A percentile compares a stretch with the other conserved stretches of the same genome.
phyloP scores from a whole-genome alignment of 1,140 invertebrate genomes.

The Spodoptera frugiperda region DNA sequence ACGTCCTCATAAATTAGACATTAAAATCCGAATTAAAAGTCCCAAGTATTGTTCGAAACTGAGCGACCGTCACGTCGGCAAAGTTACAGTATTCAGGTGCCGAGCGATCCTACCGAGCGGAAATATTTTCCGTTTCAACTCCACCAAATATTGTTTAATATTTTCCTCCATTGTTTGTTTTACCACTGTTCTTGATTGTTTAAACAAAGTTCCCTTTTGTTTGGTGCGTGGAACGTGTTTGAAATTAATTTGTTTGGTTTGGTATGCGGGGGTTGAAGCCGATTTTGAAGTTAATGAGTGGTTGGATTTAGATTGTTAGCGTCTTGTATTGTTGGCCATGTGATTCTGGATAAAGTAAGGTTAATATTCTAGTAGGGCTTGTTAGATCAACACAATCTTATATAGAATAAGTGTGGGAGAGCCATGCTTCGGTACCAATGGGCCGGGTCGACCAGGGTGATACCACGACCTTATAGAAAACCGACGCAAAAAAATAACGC shows the following conservation, averaged over 20 bases:
- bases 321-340: too few species aligned
- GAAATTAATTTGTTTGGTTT: slow-evolving; percentile 11
- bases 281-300: neutral
- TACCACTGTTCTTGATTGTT: slow-evolving; percentile 24
- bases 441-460: too few species aligned
- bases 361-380: too few species aligned
- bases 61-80: slow-evolving; percentile 4
- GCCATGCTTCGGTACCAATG: too few species aligned
- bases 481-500: too few species aligned
- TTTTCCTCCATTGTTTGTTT: slow-evolving; percentile 11
- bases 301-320: neutral
- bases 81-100: slow-evolving; percentile 22
- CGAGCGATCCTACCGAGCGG: neutral
- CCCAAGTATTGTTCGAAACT: slow-evolving; percentile 16
- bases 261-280: neutral
- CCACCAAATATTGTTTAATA: slow-evolving; percentile 17
- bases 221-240: neutral
- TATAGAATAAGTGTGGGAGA: too few species aligned
- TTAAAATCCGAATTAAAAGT: slow-evolving; percentile 27
- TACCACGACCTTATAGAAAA: too few species aligned
- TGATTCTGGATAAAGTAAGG: too few species aligned
- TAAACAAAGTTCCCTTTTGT: slow-evolving; percentile 16
- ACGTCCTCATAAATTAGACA: neutral
- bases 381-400: too few species aligned
- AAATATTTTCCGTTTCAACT: slow-evolving; percentile 24